A percentile compares a stretch with the other conserved stretches of the same genome.
Evolutionary conservation across 2,113 vertebrate genomes (phyloP).

Genomic region (Oryzias javanicus): DNA sequence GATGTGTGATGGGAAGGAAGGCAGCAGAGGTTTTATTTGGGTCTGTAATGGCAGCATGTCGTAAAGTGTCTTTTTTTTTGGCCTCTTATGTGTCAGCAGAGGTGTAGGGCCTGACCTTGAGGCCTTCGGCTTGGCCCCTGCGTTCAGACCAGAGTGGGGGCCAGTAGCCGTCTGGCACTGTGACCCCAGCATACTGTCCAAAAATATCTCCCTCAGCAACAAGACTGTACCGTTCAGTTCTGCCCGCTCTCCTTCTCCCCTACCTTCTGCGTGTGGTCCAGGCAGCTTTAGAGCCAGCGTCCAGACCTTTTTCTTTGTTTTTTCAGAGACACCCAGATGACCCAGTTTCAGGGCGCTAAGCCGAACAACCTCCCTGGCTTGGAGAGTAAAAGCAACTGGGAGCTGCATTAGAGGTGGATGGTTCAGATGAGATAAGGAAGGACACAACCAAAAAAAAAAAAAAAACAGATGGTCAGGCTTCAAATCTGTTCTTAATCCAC

Average conservation of each 20-base stretch:
- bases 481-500: conserved; percentile 63
- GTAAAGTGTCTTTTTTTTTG: conserved; percentile 24
- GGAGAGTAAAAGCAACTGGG: conserved; percentile 47
- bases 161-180: conserved; percentile 47
- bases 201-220: conserved; percentile 59
- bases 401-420: conserved; percentile 61
- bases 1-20: conserved; percentile 13
- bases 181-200: conserved; percentile 50
- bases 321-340: conserved; percentile 57
- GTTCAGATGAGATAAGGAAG: conserved; percentile 68
- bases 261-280: conserved; percentile 39
- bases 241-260: conserved; percentile 36
- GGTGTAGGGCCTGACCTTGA: conserved; percentile 55
- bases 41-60: conserved; percentile 13
- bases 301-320: conserved; percentile 11
- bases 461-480: conserved; percentile 50
- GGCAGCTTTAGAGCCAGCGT: conserved; percentile 39
- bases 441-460: conserved; percentile 30
- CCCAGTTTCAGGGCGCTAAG: conserved; percentile 65
- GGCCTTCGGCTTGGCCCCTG: conserved; percentile 39
- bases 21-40: conserved; percentile 52
- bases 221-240: conserved; percentile 40
- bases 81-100: conserved; percentile 50
- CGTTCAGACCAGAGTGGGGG: conserved; percentile 32
- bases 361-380: conserved; percentile 51